phyloP scores from a whole-genome alignment of 1,140 invertebrate genomes.

The Idris sp. region DNA sequence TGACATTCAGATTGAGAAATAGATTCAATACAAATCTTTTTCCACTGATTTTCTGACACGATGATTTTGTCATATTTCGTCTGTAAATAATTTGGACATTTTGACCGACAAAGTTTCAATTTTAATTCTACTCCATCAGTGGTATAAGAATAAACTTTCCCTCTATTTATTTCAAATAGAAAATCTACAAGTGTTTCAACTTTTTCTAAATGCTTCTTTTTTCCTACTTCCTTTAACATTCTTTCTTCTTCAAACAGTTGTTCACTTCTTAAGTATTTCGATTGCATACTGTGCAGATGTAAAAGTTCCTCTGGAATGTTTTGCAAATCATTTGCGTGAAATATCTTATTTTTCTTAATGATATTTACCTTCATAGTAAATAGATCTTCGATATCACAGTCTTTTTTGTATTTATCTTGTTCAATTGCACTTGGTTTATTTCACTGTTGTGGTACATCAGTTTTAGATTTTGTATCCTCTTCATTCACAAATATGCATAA shows the following conservation, averaged over 20 bases:
- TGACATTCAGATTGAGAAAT: background rate
- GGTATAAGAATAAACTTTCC: no score
- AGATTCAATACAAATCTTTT: background rate
- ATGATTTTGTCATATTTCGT: background rate
- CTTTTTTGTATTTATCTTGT: background rate
- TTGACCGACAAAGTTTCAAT: background rate
- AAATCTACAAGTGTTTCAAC: no score
- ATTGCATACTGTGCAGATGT: no score
- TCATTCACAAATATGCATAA: background rate
- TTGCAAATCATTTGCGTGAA: no score
- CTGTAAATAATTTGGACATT: background rate
- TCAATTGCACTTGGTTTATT: background rate
- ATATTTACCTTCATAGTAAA: background rate
- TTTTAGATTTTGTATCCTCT: background rate
- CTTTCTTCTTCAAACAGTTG: no score
- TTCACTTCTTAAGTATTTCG: no score
- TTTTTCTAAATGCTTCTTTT: no score
- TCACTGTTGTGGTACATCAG: constrained; percentile 3
- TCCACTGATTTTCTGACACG: background rate
- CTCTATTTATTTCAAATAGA: no score
- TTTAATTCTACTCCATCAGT: background rate
- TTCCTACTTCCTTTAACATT: no score
- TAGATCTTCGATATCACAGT: background rate
- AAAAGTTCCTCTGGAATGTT: no score
- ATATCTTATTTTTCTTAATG: no score